Evolutionary conservation across 1,140 invertebrate species (phyloP), one percentile per base, ranked within the genome.

Genomic region (Drosophila pachea): DNA sequence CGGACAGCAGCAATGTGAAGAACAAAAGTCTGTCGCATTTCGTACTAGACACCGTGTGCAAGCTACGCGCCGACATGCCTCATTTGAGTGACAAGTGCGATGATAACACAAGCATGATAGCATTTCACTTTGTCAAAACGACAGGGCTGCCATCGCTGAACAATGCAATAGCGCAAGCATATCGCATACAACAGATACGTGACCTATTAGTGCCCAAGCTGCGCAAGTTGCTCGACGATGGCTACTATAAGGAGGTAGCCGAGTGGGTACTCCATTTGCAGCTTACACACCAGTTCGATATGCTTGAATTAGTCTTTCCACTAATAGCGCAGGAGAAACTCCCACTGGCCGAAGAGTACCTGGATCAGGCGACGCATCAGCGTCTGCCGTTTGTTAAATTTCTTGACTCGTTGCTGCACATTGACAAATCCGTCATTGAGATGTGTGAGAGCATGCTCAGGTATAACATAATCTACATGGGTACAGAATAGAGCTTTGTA

Each of bases 301-400:
- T 94, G 54, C 90, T 93, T 73, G 91, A 93, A 54, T 90, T 95
- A 70, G 74, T 94, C 2, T 86, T 95, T 49, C 94, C 94, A 0
- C 87, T 95, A 35, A 90, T 95, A 68, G 89, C 95, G 9, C 94
- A 95, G 90, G 94, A 94, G 78, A 94, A 94, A 75, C 81, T 93
- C 5, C 90, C 90, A 52, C 70, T 93, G 16, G 91, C 92, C 8
- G 94, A 95, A 76, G 92, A 92, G 59, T 94, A 93, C 89, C 78
- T 95, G 60, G 83, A 82, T 42, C 88, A 89, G 22, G 91, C 91
- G 43, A 89, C 88, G 5, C 71, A 91, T 7, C 91, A 93, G 58
- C 93, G 94, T 71, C 78, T 82, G 47, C 88, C 90, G 8, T 88
- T 94, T 7, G 89, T 95, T 0, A 84, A 89, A 40, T 93, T 92